These are phyloP conservation scores for Sminthopsis crassicaudata DNA, from an alignment of 2,113 vertebrate genomes.

Conservation along the genomic window DNA sequence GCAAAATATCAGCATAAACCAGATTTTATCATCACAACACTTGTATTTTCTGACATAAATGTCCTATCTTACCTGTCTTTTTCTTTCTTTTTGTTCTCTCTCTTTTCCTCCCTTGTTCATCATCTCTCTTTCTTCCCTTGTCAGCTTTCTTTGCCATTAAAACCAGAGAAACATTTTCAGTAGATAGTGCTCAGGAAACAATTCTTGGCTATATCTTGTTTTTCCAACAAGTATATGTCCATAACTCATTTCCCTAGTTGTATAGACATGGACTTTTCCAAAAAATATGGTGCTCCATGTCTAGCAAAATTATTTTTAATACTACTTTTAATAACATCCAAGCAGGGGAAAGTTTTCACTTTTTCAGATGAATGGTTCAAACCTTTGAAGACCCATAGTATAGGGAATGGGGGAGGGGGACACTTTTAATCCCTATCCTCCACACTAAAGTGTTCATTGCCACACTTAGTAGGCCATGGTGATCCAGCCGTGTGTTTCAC, in stretches of 20 bases:
- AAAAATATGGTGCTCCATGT: neutral
- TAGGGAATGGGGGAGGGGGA: neutral
- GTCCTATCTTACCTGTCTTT: neutral
- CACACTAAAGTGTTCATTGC: constrained; percentile 61
- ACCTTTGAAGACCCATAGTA: neutral
- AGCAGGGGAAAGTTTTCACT: neutral
- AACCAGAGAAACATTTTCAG: neutral
- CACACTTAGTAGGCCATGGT: constrained; percentile 60
- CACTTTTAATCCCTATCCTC: constrained; percentile 34
- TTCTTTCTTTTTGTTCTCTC: neutral
- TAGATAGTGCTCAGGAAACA: neutral
- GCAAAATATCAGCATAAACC: neutral
- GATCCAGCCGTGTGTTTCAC: constrained; percentile 69
- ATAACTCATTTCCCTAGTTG: neutral
- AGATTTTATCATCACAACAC: neutral
- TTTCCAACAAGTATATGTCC: neutral
- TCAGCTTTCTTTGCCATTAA: neutral
- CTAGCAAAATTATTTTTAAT: neutral
- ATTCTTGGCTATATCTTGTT: neutral
- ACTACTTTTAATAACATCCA: neutral
- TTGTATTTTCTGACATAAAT: neutral
- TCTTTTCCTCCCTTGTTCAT: neutral
- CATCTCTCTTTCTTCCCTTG: neutral
- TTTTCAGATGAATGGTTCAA: neutral
- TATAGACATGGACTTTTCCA: neutral